Evolutionary conservation across 2,113 vertebrate genomes (phyloP), one percentile per base, ranked within the genome.

Genomic region (Coreoperca whiteheadi): DNA sequence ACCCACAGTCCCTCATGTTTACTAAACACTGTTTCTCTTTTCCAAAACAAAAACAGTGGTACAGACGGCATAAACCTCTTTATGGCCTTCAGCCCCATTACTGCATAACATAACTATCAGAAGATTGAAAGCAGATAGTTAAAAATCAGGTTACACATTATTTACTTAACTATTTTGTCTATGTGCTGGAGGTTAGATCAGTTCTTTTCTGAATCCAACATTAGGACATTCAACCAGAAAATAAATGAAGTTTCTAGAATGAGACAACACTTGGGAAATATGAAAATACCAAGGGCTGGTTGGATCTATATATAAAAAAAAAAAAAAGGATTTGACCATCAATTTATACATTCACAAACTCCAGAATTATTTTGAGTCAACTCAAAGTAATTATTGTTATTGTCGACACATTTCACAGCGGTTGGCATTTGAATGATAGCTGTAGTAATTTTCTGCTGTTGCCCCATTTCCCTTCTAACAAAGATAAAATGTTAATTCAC

Each of bases 381-480:
- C 18, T n/a, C n/a, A n/a, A n/a, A n/a, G n/a, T n/a, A n/a, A n/a
- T n/a, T n/a, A n/a, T n/a, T n/a, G 1, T 20, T 25, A 16, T 12
- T 65, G 4, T n/a, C 59, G 20, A 66, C 37, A 41, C 25, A 43
- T 67, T 46, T 70, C 8, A 67, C 28, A 34, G 21, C n/a, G 28
- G 53, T 39, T 74, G 9, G 25, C 50, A 72, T 77, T 77, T 39
- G 0, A 88, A 74, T 82, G 69, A 83, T 23, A 65, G 54, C 51
- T 41, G 43, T 6, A 10, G 48, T 66, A 23, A 75, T 84, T 81
- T 73, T 70, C 56, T 25, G 20, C 48, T 1, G 37, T 16, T 16
- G 14, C 76, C n/a, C 68, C 46, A 71, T 79, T 79, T 64, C 15
- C 34, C 21, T 56, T 48, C 60, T 8, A 32, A 67, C 61, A 82